Evolutionary conservation across 2,113 vertebrate genomes (phyloP).

Genomic region (Lethenteron reissneri): DNA sequence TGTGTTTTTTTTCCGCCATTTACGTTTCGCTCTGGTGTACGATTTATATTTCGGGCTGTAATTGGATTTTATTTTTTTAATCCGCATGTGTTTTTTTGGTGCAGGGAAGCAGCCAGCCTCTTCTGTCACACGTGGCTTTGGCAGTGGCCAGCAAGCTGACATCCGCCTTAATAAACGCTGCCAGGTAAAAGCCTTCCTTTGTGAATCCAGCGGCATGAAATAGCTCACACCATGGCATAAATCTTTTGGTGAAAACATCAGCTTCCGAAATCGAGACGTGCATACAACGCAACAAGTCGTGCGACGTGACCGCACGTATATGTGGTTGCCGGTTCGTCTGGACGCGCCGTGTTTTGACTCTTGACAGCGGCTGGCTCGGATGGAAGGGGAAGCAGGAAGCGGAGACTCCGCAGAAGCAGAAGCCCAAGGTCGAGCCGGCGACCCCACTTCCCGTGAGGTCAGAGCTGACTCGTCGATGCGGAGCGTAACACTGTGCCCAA

Average conservation of each 20-base stretch:
- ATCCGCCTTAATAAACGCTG: slow-evolving; percentile 77
- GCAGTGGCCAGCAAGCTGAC: slow-evolving; percentile 96
- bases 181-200: slow-evolving; percentile 37
- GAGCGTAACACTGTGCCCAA: too few species aligned
- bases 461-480: slow-evolving; percentile 4
- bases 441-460: slow-evolving; percentile 64
- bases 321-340: background rate
- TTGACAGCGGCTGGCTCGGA: slow-evolving; percentile 69
- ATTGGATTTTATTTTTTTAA: background rate
- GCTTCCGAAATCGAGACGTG: too few species aligned
- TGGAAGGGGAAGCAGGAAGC: slow-evolving; percentile 79
- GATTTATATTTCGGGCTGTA: too few species aligned
- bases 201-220: background rate
- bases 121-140: slow-evolving; percentile 82
- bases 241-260: too few species aligned
- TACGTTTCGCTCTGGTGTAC: slow-evolving; percentile 6
- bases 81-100: slow-evolving; percentile 6
- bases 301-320: background rate
- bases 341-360: background rate
- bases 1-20: background rate
- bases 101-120: slow-evolving; percentile 74
- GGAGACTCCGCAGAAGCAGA: slow-evolving; percentile 55
- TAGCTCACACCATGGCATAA: background rate
- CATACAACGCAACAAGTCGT: background rate
- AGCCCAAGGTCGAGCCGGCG: slow-evolving; percentile 75